These are phyloP conservation scores for Ptilonorhynchus violaceus DNA, from an alignment of 2,113 vertebrate genomes.

Conservation along the genomic window DNA sequence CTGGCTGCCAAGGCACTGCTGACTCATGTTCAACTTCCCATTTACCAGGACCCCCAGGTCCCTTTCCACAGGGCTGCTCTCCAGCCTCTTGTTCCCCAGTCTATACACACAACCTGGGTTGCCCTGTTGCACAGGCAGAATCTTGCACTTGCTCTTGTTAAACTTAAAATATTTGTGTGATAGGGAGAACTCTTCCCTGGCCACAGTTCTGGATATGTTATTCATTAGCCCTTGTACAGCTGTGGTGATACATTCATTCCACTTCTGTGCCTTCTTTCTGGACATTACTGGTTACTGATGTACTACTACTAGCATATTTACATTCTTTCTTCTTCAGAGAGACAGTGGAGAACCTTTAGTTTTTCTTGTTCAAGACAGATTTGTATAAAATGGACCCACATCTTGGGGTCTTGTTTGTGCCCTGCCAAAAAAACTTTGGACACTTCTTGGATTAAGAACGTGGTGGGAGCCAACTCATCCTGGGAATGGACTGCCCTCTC, in stretches of 20 bases:
- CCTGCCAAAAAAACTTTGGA: conserved; percentile 81
- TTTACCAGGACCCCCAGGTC: fast-evolving
- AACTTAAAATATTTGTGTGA: not conserved
- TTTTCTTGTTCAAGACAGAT: conserved; percentile 74
- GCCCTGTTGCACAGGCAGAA: not conserved
- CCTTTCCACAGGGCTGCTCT: fast-evolving
- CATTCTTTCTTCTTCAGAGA: conserved; percentile 52
- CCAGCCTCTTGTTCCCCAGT: not conserved
- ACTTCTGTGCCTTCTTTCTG: not conserved
- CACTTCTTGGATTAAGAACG: conserved; percentile 69
- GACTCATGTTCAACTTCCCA: fast-evolving
- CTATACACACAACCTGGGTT: not conserved
- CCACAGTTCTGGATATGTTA: not conserved
- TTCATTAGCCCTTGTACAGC: not conserved
- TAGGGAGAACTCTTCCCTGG: not conserved
- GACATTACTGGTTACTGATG: not conserved
- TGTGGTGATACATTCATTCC: not conserved
- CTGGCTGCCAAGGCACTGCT: not conserved
- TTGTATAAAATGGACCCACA: conserved; percentile 78
- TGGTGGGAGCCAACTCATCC: conserved; percentile 29
- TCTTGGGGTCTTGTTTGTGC: conserved; percentile 83
- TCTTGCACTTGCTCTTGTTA: not conserved
- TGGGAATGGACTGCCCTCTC: not conserved
- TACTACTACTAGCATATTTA: not conserved
- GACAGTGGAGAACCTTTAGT: conserved; percentile 81